Conservation (phyloP, 1,140 invertebrate species). For the Mercenaria mercenaria region DNA sequence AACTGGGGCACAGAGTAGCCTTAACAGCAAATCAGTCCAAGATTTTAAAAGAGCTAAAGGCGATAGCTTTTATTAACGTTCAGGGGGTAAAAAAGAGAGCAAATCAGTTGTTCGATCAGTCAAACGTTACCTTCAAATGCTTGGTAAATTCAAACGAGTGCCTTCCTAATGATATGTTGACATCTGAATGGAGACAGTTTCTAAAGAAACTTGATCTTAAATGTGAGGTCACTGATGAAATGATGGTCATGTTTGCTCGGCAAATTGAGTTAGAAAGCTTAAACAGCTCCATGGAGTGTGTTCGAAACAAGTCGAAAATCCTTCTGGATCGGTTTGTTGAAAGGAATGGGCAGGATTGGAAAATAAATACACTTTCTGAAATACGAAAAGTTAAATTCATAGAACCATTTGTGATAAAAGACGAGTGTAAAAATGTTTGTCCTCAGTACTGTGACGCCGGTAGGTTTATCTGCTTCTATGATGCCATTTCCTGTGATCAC, state of each 20-base stretch:
- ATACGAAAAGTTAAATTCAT: conserved; percentile 26
- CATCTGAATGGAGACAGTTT: background rate
- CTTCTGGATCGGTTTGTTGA: background rate
- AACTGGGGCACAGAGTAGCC: background rate
- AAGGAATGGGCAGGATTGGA: background rate
- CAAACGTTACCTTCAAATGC: background rate
- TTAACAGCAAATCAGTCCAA: background rate
- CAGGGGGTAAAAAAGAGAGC: background rate
- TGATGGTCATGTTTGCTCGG: conserved; percentile 10
- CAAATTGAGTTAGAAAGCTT: background rate
- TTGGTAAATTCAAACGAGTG: background rate
- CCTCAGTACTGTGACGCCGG: background rate
- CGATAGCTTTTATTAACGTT: background rate
- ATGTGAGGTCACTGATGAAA: background rate
- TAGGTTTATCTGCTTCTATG: background rate
- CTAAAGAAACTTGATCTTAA: background rate
- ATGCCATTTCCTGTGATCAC: background rate
- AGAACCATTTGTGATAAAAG: background rate
- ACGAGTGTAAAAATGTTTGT: background rate
- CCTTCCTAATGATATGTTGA: background rate
- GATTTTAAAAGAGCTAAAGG: background rate
- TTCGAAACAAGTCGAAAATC: background rate
- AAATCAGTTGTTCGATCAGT: conserved; percentile 2
- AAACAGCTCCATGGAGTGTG: background rate
- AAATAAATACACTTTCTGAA: background rate